Conservation (phyloP, 2,888 invertebrate species). For the Ischnus inquisitorius region DNA sequence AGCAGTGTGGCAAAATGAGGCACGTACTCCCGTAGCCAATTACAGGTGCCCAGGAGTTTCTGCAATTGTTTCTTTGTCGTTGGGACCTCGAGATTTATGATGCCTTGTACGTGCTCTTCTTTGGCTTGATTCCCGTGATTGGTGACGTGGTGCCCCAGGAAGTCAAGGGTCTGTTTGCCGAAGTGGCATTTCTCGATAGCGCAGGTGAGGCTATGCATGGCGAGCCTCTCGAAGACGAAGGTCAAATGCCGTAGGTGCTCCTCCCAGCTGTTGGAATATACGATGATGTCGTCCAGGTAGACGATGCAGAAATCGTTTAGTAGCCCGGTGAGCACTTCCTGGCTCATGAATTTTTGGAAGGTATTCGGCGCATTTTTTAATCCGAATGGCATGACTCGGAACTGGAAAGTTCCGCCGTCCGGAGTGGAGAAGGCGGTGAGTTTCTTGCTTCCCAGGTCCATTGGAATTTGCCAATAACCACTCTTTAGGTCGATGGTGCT, state of each 20-base stretch:
- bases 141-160: neutral
- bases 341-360: constrained; percentile 23
- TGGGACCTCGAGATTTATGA: neutral
- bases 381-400: neutral
- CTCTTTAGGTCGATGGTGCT: neutral
- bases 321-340: neutral
- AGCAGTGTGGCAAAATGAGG: constrained; percentile 30
- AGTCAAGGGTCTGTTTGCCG: neutral
- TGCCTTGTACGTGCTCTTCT: neutral
- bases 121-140: neutral
- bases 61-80: constrained; percentile 31
- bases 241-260: neutral
- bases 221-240: neutral
- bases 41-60: constrained; percentile 51
- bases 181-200: constrained; percentile 7
- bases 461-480: constrained; percentile 2
- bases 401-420: constrained; percentile 6
- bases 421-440: neutral
- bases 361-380: constrained; percentile 20
- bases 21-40: constrained; percentile 59
- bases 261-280: neutral
- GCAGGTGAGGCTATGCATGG: neutral
- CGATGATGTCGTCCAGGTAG: constrained; percentile 13
- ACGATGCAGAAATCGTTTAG: neutral
- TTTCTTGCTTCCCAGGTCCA: neutral